Evolutionary conservation across 23 tunicate genomes (phyloP).

Genomic region (Ciona savignyi): DNA sequence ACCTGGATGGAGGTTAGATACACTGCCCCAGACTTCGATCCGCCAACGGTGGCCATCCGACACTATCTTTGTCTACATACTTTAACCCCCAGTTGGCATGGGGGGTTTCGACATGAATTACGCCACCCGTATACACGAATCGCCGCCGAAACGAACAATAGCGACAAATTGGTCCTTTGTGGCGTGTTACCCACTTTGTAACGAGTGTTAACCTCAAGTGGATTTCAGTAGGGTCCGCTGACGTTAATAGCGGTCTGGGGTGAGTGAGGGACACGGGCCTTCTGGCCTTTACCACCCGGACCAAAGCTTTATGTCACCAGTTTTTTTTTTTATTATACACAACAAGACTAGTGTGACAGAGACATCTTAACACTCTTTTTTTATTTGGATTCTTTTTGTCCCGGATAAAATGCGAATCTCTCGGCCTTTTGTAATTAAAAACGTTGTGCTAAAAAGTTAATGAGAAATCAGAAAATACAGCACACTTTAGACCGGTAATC

Average conservation of each 20-base stretch:
- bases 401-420: too few species aligned
- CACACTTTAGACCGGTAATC: too few species aligned
- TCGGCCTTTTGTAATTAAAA: too few species aligned
- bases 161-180: background rate
- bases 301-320: background rate
- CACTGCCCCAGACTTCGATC: background rate
- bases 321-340: background rate
- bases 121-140: background rate
- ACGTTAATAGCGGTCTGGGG: background rate
- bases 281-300: background rate
- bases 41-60: background rate
- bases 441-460: too few species aligned
- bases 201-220: background rate
- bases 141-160: background rate
- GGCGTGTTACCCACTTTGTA: background rate
- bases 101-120: background rate
- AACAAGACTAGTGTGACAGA: background rate
- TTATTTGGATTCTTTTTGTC: too few species aligned
- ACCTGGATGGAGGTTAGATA: too few species aligned
- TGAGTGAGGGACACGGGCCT: background rate
- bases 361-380: background rate
- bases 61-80: background rate
- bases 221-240: background rate
- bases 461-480: too few species aligned
- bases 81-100: background rate